These are phyloP conservation scores for Amphipoea lucens DNA, from an alignment of 2,888 invertebrate species.

Conservation along the genomic window DNA sequence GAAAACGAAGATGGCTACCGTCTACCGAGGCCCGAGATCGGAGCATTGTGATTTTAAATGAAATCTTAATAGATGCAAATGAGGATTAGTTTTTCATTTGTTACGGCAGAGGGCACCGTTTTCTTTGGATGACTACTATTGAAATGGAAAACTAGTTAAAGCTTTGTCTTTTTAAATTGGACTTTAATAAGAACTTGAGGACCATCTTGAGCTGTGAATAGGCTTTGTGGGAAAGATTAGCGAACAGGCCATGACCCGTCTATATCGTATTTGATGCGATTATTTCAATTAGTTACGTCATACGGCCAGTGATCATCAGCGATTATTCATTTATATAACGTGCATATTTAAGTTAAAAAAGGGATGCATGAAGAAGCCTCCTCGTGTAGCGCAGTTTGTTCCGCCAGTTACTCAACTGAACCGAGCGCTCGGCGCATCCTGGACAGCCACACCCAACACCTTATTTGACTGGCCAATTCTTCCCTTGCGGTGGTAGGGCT, in stretches of 20 bases:
- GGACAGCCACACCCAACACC: too few species aligned
- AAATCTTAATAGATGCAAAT: slow-evolving; percentile 69
- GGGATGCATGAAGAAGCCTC: too few species aligned
- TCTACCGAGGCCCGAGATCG: slow-evolving; percentile 45
- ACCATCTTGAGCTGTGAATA: not conserved
- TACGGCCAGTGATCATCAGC: not conserved
- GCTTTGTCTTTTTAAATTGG: slow-evolving; percentile 58
- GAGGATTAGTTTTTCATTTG: slow-evolving; percentile 64
- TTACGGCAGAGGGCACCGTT: slow-evolving; percentile 51
- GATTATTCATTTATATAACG: too few species aligned
- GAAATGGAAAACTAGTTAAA: slow-evolving; percentile 56
- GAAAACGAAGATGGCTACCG: slow-evolving; percentile 57
- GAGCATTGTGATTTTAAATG: slow-evolving; percentile 74
- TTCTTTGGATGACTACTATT: slow-evolving; percentile 51
- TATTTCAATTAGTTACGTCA: not conserved
- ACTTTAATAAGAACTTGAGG: slow-evolving; percentile 6
- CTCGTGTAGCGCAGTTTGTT: too few species aligned
- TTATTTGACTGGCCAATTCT: too few species aligned
- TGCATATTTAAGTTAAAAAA: too few species aligned
- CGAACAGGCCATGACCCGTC: not conserved
- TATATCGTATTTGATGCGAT: not conserved
- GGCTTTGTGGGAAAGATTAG: not conserved
- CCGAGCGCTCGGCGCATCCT: too few species aligned
- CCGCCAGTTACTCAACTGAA: too few species aligned
- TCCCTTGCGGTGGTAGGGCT: too few species aligned